Base-by-base conservation (phyloP, 2,888 invertebrate species). In the Leptinotarsa tumamoca region DNA sequence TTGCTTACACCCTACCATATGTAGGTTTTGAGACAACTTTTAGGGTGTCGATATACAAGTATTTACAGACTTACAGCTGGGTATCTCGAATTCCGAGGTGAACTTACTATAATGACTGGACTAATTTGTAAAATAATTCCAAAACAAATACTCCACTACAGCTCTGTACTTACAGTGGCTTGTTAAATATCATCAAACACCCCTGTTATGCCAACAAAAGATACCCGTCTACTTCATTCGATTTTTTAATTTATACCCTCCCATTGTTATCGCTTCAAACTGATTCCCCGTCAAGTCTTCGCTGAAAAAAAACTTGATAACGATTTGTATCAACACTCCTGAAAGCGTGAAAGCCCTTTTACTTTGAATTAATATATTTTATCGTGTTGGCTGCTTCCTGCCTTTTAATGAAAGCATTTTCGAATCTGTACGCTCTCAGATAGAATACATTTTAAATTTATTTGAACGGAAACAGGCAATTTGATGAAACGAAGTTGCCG, bases 181-280 rank as follows among this genome's bases (percentile, higher is more conserved):
- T 27, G 18, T 23, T 4, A 15, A 58, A 23, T 58, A 58, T 23
- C 58, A 58, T 10, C 18, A n/a, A 27, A 43, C 63, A 43, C 43
- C 58, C 58, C 58, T 58, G 58, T 15, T 58, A 43, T 33, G 61
- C 27, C 27, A 43, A 63, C 63, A 63, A 63, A 63, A 43, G 63
- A 63, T 13, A 10, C 33, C 33, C 63, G 23, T 33, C 63, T 63
- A 10, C 63, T 15, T 63, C 13, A 63, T 43, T 63, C 63, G 18
- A 23, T 54, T 67, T 63, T 74, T 54, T 66, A 66, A n/a, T 63
- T 33, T 27, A 54, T 61, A 54, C 66, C 52, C 27, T 63, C 58
- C 49, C 63, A 67, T 74, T 74, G 70, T 74, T 63, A 51, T 70
- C 66, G 58, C 23, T 52, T 54, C 67, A 68, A 74, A 70, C 68